These are phyloP conservation scores for Cervus canadensis DNA, from an alignment of 2,113 vertebrate species.

Conservation along the genomic window DNA sequence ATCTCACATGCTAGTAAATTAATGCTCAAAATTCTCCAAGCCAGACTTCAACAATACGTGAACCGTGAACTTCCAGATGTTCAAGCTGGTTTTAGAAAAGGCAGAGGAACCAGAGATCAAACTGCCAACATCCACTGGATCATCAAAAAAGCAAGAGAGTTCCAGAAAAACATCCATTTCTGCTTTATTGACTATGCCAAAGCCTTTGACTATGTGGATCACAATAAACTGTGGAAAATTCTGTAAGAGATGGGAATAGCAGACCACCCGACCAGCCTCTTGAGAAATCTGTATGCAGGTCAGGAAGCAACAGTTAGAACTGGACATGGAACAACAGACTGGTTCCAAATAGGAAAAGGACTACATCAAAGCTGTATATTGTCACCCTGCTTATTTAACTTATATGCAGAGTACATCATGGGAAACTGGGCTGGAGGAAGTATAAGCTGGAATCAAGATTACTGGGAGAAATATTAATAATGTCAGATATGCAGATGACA, in stretches of 20 bases:
- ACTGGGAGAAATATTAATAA: neutral
- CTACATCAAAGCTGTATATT: neutral
- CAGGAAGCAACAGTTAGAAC: neutral
- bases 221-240: neutral
- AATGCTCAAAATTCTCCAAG: neutral
- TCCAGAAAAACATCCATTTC: neutral
- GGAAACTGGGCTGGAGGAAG: neutral
- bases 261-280: neutral
- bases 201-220: neutral
- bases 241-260: neutral
- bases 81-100: neutral
- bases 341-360: neutral
- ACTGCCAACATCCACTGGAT: rapidly evolving
- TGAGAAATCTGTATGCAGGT: neutral
- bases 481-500: neutral
- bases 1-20: neutral
- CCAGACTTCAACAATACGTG: neutral
- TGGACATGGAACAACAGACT: neutral
- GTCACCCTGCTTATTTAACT: neutral
- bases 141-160: neutral
- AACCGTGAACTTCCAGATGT: neutral
- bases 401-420: neutral
- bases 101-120: neutral
- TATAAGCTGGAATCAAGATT: neutral
- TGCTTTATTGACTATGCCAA: neutral